A percentile compares a stretch with the other conserved stretches of the same genome.
These are phyloP conservation scores for Callosobruchus maculatus DNA, from an alignment of 2,888 invertebrate species.

Conservation along the genomic window DNA sequence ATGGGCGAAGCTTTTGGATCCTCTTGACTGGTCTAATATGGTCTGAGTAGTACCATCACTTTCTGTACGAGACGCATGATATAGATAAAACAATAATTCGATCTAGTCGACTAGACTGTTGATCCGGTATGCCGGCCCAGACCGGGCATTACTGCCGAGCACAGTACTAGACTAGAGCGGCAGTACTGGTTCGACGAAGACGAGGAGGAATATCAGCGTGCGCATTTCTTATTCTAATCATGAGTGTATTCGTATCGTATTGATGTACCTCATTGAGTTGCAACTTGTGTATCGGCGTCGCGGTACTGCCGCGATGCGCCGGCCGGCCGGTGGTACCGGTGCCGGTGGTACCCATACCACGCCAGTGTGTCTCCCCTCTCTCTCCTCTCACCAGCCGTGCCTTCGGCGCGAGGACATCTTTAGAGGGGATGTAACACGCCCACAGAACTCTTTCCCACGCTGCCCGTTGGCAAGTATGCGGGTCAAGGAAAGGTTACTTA, in stretches of 20 bases:
- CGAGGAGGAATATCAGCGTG: not conserved
- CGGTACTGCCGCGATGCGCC: no score
- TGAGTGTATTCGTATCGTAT: conserved; percentile 48
- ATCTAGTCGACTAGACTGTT: no score
- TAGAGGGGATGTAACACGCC: conserved; percentile 54
- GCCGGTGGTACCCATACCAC: not conserved
- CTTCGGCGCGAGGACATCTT: conserved; percentile 49
- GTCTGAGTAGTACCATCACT: no score
- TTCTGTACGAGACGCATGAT: no score
- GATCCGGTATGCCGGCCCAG: no score
- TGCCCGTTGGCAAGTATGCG: conserved; percentile 61
- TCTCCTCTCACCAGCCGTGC: not conserved
- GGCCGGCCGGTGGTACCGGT: no score
- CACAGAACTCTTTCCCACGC: conserved; percentile 52
- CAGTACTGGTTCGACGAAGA: conserved; percentile 10
- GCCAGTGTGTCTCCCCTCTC: no score
- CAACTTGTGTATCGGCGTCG: conserved; percentile 44
- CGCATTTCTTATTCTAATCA: conserved; percentile 48
- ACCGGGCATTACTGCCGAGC: no score
- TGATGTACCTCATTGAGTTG: conserved; percentile 49
- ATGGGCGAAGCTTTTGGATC: no score
- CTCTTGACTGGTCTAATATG: no score
- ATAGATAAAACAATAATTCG: no score
- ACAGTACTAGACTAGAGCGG: no score
- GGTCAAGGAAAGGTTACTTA: conserved; percentile 61